A percentile compares a stretch with the other conserved stretches of the same genome.
These are phyloP conservation scores for Meliscaeva auricollis DNA, from an alignment of 2,888 invertebrate genomes.

Conservation along the genomic window DNA sequence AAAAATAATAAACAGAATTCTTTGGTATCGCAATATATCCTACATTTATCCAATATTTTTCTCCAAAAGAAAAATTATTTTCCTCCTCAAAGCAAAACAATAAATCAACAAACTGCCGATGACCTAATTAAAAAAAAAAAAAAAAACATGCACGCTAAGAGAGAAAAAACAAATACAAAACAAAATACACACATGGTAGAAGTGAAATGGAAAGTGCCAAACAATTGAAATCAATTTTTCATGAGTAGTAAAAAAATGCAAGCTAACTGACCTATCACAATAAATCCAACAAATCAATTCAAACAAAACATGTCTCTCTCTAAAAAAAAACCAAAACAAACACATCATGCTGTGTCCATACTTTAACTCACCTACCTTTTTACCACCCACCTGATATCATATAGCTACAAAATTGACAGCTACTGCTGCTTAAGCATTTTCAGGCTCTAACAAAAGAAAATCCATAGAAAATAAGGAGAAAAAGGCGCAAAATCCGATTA, in stretches of 20 bases:
- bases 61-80: no score
- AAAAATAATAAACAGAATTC: no score
- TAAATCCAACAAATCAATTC: constrained; percentile 23
- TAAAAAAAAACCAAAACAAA: constrained; percentile 15
- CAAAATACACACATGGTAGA: constrained; percentile 15
- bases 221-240: constrained; percentile 3
- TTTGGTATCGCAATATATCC: no score
- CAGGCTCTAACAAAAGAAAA: background rate
- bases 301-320: constrained; percentile 41
- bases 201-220: constrained; percentile 66
- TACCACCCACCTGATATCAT: constrained; percentile 27
- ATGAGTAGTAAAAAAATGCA: constrained; percentile 30
- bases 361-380: constrained; percentile 49
- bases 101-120: background rate
- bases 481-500: constrained; percentile 74
- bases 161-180: constrained; percentile 28
- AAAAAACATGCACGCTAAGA: constrained; percentile 1
- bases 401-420: constrained; percentile 34
- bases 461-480: background rate
- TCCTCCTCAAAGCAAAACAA: background rate
- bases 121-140: constrained; percentile 17
- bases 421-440: constrained; percentile 4
- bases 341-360: constrained; percentile 40
- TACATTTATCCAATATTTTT: no score
- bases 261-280: constrained; percentile 26